Evolutionary conservation across 2,113 vertebrate genomes (phyloP).

Genomic region (Phalacrocorax pelagicus): DNA sequence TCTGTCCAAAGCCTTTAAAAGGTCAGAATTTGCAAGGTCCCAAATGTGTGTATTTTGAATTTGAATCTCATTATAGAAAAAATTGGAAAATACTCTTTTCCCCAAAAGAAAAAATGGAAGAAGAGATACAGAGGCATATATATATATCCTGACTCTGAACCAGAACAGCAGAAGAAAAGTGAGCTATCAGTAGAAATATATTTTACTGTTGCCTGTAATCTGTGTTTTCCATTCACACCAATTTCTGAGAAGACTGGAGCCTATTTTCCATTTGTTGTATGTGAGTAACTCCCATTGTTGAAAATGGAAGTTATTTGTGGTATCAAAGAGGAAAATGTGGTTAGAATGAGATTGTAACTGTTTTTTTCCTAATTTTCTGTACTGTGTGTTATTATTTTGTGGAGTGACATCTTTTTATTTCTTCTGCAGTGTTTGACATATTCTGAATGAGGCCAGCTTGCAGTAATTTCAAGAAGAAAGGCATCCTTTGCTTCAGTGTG

Average conservation of each 20-base stretch:
- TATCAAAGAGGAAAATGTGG: conserved; percentile 1
- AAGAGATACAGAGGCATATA: neutral
- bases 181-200: conserved; percentile 19
- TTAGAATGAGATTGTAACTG: neutral
- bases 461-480: conserved; percentile 20
- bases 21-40: neutral
- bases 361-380: neutral
- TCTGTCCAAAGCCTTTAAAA: neutral
- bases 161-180: neutral
- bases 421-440: neutral
- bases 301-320: conserved; percentile 50
- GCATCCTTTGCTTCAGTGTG: neutral
- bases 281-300: conserved; percentile 10
- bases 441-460: neutral
- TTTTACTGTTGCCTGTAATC: conserved; percentile 39
- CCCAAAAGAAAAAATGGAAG: neutral
- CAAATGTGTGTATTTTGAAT: neutral
- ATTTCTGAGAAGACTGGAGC: conserved; percentile 25
- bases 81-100: neutral
- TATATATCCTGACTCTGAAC: neutral
- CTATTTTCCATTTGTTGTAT: conserved; percentile 37
- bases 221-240: conserved; percentile 31
- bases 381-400: neutral
- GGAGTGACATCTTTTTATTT: neutral
- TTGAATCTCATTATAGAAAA: neutral